A percentile compares a stretch with the other conserved stretches of the same genome.
Conservation (phyloP, 1,140 invertebrate genomes). For the Philotrypesis tridentata region DNA sequence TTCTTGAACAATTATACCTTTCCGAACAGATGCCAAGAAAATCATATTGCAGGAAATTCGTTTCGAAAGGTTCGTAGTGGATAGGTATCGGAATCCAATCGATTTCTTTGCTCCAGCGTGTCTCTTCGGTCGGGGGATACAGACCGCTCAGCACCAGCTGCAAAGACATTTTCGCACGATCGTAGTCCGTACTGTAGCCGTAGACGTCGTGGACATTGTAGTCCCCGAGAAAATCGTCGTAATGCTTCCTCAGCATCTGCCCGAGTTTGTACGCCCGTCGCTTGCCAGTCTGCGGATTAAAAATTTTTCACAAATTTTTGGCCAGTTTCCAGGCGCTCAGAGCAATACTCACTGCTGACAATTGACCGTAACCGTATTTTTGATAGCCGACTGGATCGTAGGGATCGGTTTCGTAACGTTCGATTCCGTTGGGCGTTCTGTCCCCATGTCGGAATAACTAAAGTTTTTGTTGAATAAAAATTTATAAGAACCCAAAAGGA, state of each 20-base stretch:
- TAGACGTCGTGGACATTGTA: not conserved
- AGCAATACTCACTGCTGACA: not conserved
- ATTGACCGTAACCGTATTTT: no score
- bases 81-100: not conserved
- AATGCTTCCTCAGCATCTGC: not conserved
- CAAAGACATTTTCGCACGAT: conserved; percentile 1
- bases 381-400: no score
- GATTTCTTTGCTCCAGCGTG: not conserved
- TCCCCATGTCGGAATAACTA: no score
- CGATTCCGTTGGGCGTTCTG: no score
- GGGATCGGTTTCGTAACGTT: no score
- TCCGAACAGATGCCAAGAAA: not conserved
- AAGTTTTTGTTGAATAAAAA: no score
- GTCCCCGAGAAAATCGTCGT: not conserved
- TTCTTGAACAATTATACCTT: not conserved
- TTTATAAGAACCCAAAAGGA: no score
- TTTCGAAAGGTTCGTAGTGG: not conserved
- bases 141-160: not conserved
- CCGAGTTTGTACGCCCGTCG: not conserved
- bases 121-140: not conserved
- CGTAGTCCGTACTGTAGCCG: not conserved
- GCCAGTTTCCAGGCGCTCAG: not conserved
- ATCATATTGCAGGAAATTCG: not conserved
- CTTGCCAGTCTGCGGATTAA: not conserved
- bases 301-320: not conserved